Conservation (phyloP, 2,113 vertebrate species). For the Sylvilagus bachmani region DNA sequence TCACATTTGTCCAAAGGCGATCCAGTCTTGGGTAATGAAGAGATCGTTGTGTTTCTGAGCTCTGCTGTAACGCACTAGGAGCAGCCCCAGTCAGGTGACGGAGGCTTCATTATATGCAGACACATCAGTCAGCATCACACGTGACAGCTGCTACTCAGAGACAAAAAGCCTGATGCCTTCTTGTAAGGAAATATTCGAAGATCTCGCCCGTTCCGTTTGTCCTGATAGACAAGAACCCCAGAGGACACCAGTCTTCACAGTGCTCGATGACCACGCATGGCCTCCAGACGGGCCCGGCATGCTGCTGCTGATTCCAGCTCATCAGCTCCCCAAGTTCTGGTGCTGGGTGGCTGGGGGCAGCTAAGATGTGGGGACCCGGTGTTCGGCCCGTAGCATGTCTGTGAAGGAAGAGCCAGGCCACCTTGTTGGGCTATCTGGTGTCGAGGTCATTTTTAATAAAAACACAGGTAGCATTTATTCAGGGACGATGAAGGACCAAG, state of each 20-base stretch:
- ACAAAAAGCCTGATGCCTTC: neutral
- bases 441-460: neutral
- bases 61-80: neutral
- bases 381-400: neutral
- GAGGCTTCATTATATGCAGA: neutral
- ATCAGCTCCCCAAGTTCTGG: neutral
- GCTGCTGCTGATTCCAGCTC: too few relatives aligned
- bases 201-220: neutral
- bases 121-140: neutral
- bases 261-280: neutral
- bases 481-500: neutral
- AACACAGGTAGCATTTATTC: neutral
- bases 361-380: neutral
- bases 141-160: neutral
- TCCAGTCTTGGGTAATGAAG: neutral
- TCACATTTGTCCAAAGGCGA: constrained; percentile 20
- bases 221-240: neutral
- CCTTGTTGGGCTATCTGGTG: neutral
- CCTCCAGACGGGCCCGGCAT: neutral
- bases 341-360: neutral
- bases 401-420: neutral
- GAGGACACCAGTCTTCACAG: neutral
- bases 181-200: neutral
- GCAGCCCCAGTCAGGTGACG: neutral
- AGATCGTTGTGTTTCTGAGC: neutral